A percentile compares a stretch with the other conserved stretches of the same genome.
These are phyloP conservation scores for Theristicus caerulescens DNA, from an alignment of 2,113 vertebrate species.

Conservation along the genomic window DNA sequence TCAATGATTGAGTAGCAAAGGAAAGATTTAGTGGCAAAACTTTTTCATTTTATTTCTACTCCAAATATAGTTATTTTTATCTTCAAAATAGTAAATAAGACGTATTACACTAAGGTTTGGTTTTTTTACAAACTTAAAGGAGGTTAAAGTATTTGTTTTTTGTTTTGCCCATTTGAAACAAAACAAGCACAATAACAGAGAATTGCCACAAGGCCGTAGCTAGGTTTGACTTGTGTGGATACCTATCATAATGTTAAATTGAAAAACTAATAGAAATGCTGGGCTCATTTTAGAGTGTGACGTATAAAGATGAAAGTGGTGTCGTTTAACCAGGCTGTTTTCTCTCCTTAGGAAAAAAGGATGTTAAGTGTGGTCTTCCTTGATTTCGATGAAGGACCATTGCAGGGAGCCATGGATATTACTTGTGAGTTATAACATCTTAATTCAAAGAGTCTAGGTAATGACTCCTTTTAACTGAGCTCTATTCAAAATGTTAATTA, in stretches of 20 bases:
- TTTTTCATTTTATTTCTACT: neutral
- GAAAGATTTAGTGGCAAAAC: neutral
- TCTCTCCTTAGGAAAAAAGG: conserved; percentile 24
- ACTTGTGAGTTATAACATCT: conserved; percentile 45
- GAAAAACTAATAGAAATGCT: neutral
- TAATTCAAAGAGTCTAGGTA: conserved; percentile 32
- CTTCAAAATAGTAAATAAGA: neutral
- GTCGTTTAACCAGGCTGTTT: neutral
- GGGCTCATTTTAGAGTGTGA: neutral
- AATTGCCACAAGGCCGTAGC: neutral
- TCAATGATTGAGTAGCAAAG: neutral
- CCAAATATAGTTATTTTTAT: neutral
- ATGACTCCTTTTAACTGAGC: neutral
- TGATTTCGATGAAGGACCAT: conserved; percentile 32
- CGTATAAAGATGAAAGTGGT: neutral
- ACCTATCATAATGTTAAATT: neutral
- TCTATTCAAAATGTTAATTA: conserved; percentile 6
- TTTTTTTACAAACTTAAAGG: neutral
- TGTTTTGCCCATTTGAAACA: neutral
- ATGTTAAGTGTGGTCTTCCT: conserved; percentile 32
- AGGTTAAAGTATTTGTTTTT: neutral
- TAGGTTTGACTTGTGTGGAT: neutral
- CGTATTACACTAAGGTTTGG: neutral
- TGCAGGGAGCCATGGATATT: conserved; percentile 26
- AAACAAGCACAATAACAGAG: neutral